These are phyloP conservation scores for Amblyraja radiata DNA, from an alignment of 2,797 vertebrate species.

Conservation along the genomic window DNA sequence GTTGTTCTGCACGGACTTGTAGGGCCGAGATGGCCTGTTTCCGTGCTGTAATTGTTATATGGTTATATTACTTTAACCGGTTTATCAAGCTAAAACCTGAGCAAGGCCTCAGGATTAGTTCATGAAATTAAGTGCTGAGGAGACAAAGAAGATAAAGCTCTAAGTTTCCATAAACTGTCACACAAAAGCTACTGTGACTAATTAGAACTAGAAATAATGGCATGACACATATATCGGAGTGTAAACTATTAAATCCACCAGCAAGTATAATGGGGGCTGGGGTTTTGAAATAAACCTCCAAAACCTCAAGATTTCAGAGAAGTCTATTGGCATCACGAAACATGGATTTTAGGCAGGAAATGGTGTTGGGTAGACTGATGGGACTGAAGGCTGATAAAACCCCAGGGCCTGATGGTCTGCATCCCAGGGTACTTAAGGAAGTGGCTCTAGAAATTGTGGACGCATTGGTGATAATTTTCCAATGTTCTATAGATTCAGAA, in stretches of 20 bases:
- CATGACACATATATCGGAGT: background rate
- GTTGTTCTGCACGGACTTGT: too few species aligned
- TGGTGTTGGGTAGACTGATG: too few species aligned
- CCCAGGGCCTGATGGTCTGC: too few species aligned
- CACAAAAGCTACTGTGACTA: background rate
- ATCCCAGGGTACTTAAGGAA: too few species aligned
- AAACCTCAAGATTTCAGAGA: background rate
- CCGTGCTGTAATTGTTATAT: too few species aligned
- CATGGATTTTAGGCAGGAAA: too few species aligned
- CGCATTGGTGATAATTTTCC: too few species aligned
- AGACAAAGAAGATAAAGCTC: background rate
- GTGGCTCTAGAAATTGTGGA: too few species aligned
- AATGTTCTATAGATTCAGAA: too few species aligned
- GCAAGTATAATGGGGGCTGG: background rate
- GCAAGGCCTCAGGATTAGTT: background rate
- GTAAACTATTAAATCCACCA: background rate
- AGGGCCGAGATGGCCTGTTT: too few species aligned
- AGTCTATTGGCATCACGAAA: background rate
- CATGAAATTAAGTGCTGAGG: background rate
- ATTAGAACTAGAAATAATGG: background rate
- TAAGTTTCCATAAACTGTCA: background rate
- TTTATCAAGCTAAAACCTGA: background rate
- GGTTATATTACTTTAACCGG: background rate
- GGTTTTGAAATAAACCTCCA: background rate
- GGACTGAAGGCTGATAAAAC: too few species aligned